Base-by-base conservation (phyloP, 2,797 vertebrate genomes). In the Jordanella pulchra region DNA sequence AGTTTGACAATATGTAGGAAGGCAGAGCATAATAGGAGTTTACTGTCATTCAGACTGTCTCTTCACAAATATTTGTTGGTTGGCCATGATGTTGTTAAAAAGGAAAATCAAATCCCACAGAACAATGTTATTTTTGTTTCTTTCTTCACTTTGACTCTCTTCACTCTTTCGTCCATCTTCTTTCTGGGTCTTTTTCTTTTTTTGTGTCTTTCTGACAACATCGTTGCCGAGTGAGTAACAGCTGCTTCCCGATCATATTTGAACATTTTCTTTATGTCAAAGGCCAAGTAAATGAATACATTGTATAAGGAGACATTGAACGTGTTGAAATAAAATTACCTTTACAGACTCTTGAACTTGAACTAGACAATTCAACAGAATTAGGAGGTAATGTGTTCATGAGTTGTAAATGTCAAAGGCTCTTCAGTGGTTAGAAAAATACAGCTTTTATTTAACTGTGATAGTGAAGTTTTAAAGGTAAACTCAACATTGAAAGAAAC, bases 91-190 rank as follows among this genome's bases (percentile, higher is more conserved):
- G 58, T 73, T 83, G 67, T 83, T 77, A 39, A 60, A 84, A 88
- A 83, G 79, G 73, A 73, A 82, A 80, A 86, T 79, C 75, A 80
- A 79, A 84, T 85, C 60, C 77, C 73, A 78, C 75, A 84, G 64
- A 76, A 78, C 72, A 84, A 71, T 87, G 73, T 73, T 27, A 75
- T 70, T 80, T 80, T 76, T 73, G 35, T 75, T 72, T 68, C 45
- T 30, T 79, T 81, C 60, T 81, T 73, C 71, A 25, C 28, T 68
- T 47, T 69, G 72, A 70, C 55, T 47, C 51, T 39, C 7, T 27
- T 75, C 69, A 27, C 55, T 74, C 58, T 74, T 81, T 14, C 9
- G 12, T 76, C 63, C 27, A 30, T 77, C 45, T 17, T 69, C 68
- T 30, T 53, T 66, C 76, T 76, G 21, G 18, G 32, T 74, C 25